Conservation (phyloP, 2,797 vertebrate genomes). For the Heteromormyrus szaboi region DNA sequence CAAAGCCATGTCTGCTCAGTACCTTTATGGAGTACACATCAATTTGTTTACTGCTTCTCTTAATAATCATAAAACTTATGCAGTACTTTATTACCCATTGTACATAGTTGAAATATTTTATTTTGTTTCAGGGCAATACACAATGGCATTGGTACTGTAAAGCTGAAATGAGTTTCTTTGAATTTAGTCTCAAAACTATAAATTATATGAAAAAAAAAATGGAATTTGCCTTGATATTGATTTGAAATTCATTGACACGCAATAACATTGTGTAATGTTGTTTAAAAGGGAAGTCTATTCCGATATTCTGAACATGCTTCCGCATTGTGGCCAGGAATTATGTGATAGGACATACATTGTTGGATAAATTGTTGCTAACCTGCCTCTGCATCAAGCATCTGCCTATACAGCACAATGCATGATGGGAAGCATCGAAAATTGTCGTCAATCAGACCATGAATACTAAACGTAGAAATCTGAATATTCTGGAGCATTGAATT, state of each 20-base stretch:
- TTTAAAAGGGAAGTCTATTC: neutral
- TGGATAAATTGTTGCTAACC: neutral
- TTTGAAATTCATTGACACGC: neutral
- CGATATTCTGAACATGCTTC: neutral
- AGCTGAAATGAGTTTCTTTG: neutral
- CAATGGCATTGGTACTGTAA: neutral
- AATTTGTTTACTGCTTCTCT: neutral
- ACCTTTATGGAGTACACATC: neutral
- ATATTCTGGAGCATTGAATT: neutral
- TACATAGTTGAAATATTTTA: neutral
- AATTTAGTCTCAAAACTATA: neutral
- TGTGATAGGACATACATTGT: neutral
- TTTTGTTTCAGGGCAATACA: neutral
- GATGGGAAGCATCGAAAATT: neutral
- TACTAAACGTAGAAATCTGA: neutral
- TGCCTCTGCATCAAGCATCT: neutral
- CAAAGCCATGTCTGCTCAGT: neutral
- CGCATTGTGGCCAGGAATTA: neutral
- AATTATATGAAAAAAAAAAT: neutral
- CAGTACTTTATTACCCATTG: neutral
- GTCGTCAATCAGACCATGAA: neutral
- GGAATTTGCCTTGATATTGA: neutral
- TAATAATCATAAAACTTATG: neutral
- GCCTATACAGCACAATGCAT: neutral
- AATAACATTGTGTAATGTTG: neutral